Conservation (phyloP, 2,888 invertebrate genomes). For the Ecliptopera silaceata region DNA sequence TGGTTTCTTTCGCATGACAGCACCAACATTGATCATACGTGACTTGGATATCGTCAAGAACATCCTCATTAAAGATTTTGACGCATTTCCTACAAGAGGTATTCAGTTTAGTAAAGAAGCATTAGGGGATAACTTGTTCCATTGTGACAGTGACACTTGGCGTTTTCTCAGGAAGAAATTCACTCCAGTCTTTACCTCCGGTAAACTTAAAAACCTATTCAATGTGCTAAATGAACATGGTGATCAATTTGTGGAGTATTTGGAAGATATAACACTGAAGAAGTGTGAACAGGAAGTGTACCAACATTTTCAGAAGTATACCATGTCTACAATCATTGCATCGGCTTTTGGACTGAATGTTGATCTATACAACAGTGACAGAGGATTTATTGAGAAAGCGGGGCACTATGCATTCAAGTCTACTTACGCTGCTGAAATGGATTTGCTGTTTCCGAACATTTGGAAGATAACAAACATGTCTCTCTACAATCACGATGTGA, state of each 20-base stretch:
- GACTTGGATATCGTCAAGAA: slow-evolving; percentile 57
- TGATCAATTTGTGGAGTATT: slow-evolving; percentile 46
- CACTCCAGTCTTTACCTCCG: slow-evolving; percentile 53
- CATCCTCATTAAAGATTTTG: slow-evolving; percentile 58
- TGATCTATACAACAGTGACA: slow-evolving; percentile 39
- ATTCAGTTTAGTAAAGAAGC: slow-evolving; percentile 47
- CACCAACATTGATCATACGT: slow-evolving; percentile 51
- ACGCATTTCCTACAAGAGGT: slow-evolving; percentile 52
- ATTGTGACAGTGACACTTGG: slow-evolving; percentile 50
- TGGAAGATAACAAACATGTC: slow-evolving; percentile 41
- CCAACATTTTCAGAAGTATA: slow-evolving; percentile 40
- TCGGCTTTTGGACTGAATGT: slow-evolving; percentile 40
- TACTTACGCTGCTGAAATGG: slow-evolving; percentile 40
- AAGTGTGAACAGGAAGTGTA: slow-evolving; percentile 39
- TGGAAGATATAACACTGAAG: slow-evolving; percentile 34
- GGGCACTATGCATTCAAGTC: slow-evolving; percentile 36
- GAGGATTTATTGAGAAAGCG: slow-evolving; percentile 35
- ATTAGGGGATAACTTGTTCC: slow-evolving; percentile 56
- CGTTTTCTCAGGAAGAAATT: slow-evolving; percentile 48
- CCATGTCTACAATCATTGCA: slow-evolving; percentile 40
- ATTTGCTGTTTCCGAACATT: slow-evolving; percentile 45
- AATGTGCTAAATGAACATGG: slow-evolving; percentile 41
- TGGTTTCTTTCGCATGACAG: slow-evolving; percentile 53
- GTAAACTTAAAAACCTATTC: slow-evolving; percentile 51
- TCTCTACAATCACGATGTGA: slow-evolving; percentile 34